Base-by-base conservation (phyloP, 2,797 vertebrate species). In the Sebastolobus altivelis region DNA sequence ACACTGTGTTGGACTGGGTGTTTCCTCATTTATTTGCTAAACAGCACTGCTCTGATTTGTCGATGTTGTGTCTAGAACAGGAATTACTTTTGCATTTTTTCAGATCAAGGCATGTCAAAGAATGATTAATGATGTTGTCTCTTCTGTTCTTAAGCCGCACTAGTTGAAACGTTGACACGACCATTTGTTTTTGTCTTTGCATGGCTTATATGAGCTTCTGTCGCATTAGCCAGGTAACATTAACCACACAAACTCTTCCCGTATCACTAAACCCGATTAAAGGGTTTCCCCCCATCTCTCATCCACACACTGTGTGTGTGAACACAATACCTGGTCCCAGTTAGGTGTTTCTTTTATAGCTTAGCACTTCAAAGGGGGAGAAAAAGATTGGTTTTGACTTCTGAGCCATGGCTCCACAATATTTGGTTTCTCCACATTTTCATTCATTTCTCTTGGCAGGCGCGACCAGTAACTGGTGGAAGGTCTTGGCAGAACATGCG, bases 371-470 rank as follows among this genome's bases (percentile, higher is more conserved):
- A 92, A 90, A 93, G 79, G 80, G 80, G 82, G 80, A 86, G 77
- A 81, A 85, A 90, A 92, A 84, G 84, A 92, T 92, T 90, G 84
- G 88, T 88, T 95, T 91, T 77, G 90, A 92, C 90, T 92, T 91
- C 87, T 85, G 88, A 85, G 85, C 88, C 87, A 86, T 89, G 90
- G 92, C 86, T 91, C 85, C 85, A 89, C 91, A 94, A 93, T 93
- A 94, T 95, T 94, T 94, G 83, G 92, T 94, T 94, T 94, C 93
- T 93, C 91, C 81, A 91, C 88, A 90, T 94, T 94, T 94, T 93
- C 86, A 92, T 94, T 94, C 94, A 94, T 95, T 94, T 95, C 91
- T 94, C 89, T 95, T 95, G 94, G 95, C 95, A 95, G 86, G 63
- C 79, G 14, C 31, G 62, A 61, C 82, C 83, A 90, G 90, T 84